These are phyloP conservation scores for Pseudomyrmex dendroicus DNA, from an alignment of 1,140 invertebrate genomes.

Conservation along the genomic window DNA sequence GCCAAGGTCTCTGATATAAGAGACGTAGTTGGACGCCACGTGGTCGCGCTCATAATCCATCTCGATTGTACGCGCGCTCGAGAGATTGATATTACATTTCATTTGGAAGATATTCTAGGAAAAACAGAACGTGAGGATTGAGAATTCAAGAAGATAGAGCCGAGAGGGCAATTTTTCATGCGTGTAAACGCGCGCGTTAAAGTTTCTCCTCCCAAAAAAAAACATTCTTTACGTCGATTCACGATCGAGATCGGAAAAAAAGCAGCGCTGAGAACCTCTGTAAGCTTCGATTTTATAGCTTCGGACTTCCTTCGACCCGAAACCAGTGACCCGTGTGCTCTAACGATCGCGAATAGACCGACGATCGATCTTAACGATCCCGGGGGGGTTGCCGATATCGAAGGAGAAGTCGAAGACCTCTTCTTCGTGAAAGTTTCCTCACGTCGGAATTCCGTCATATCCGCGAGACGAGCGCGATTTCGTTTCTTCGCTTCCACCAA, in stretches of 20 bases:
- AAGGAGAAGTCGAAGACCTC: constrained; percentile 48
- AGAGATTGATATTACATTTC: too few species aligned
- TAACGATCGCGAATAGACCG: constrained; percentile 56
- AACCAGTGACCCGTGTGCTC: constrained; percentile 63
- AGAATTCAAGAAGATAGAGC: too few species aligned
- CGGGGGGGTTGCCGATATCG: constrained; percentile 16
- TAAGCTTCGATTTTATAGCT: constrained; percentile 50
- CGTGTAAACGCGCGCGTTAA: too few species aligned
- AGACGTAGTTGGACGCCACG: neutral
- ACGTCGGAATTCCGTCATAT: constrained; percentile 49
- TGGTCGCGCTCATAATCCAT: neutral
- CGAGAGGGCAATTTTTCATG: too few species aligned
- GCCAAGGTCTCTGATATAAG: constrained; percentile 65
- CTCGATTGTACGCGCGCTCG: too few species aligned
- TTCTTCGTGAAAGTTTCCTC: constrained; percentile 25
- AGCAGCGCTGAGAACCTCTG: constrained; percentile 51
- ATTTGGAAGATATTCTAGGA: too few species aligned
- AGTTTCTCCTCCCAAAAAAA: too few species aligned
- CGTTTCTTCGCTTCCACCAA: constrained; percentile 5
- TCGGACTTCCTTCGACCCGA: constrained; percentile 63
- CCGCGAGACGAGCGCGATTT: constrained; percentile 26
- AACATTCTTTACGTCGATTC: neutral
- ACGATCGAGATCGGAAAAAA: neutral
- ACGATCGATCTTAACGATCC: constrained; percentile 61
- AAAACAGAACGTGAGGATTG: too few species aligned